These are phyloP conservation scores for Sitophilus oryzae DNA, from an alignment of 1,140 invertebrate species.

Conservation along the genomic window DNA sequence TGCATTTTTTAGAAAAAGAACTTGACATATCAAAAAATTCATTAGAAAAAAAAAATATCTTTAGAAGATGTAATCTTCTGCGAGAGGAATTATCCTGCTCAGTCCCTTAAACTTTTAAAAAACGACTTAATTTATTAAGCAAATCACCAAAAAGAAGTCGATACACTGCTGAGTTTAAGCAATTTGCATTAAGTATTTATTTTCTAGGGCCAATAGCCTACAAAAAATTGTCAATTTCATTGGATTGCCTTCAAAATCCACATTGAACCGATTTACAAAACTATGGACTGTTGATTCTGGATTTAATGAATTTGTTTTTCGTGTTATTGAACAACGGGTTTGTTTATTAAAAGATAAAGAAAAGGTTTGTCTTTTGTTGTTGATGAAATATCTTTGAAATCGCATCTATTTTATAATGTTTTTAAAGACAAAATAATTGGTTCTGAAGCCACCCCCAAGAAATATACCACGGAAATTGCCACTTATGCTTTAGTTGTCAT, in stretches of 20 bases:
- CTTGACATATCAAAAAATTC: no score
- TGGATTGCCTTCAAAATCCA: constrained; percentile 1
- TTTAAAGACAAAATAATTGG: no score
- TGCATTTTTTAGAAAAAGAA: no score
- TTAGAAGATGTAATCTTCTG: no score
- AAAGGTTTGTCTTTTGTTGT: background rate
- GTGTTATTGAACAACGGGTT: background rate
- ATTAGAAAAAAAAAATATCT: no score
- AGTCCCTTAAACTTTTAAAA: no score
- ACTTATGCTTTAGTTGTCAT: no score
- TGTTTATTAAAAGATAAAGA: background rate
- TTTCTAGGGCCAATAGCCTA: constrained; percentile 8
- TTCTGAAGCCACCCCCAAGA: no score
- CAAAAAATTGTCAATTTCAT: constrained; percentile 5
- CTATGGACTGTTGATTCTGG: background rate
- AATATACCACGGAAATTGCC: no score
- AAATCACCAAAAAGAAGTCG: background rate
- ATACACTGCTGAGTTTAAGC: constrained; percentile 10
- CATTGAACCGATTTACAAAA: background rate
- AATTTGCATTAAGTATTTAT: no score
- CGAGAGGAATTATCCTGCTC: no score
- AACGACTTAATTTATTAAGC: constrained; percentile 1
- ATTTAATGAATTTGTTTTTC: constrained; percentile 5
- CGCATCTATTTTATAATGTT: no score
- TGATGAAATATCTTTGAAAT: constrained; percentile 1